phyloP scores from a whole-genome alignment of 2,797 vertebrate species.

The Chiroxiphia lanceolata region DNA sequence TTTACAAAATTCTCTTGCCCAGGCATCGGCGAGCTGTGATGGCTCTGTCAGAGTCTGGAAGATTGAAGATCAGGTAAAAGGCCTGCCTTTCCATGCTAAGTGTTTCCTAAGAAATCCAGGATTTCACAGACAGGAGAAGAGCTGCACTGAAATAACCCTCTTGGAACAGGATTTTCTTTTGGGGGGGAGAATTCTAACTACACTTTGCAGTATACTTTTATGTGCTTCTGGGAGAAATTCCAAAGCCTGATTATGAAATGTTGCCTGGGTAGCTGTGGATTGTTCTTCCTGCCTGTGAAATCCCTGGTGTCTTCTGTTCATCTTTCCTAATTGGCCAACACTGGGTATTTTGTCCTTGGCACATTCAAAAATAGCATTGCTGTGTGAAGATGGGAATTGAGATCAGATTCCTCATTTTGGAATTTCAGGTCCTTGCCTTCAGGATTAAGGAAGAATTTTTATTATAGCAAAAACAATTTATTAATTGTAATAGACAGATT shows the following conservation, averaged over 20 bases:
- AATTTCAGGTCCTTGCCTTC: neutral
- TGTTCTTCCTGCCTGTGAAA: slow-evolving; percentile 2
- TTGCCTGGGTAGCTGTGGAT: neutral
- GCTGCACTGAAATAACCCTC: neutral
- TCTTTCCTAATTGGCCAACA: neutral
- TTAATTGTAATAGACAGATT: neutral
- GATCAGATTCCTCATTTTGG: neutral
- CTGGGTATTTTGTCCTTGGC: neutral
- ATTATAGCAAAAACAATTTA: neutral
- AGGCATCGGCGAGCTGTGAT: slow-evolving; percentile 95
- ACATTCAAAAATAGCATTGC: neutral
- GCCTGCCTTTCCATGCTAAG: neutral
- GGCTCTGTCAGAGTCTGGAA: slow-evolving; percentile 93
- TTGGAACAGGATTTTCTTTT: neutral
- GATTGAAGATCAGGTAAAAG: slow-evolving; percentile 87
- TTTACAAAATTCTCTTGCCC: slow-evolving; percentile 20
- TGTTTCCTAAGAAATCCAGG: neutral
- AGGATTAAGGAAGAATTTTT: neutral
- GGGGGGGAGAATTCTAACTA: neutral
- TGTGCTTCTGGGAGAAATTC: slow-evolving; percentile 2
- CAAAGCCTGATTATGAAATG: neutral
- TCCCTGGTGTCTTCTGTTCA: neutral
- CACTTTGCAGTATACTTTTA: neutral
- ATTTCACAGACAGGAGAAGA: neutral
- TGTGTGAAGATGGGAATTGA: neutral